Evolutionary conservation across 1,140 invertebrate species (phyloP).

Genomic region (Aphis gossypii): DNA sequence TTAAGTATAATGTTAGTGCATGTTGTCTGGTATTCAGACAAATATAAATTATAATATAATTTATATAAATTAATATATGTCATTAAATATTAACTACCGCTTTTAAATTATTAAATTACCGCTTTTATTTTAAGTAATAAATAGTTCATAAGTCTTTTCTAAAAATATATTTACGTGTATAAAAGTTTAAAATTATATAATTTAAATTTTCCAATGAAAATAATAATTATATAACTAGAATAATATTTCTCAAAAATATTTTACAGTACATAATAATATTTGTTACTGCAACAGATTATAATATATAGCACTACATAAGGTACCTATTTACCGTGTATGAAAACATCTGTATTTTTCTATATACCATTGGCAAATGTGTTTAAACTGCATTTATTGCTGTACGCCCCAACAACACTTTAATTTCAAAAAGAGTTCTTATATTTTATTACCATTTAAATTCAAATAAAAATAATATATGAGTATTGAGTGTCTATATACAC

Average conservation of each 20-base stretch:
- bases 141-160: not conserved
- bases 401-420: not conserved
- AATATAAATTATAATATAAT: too few species aligned
- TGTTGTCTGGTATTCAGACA: not conserved
- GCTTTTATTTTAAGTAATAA: not conserved
- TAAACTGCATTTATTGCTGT: not conserved
- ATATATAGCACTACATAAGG: not conserved
- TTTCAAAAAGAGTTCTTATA: conserved; percentile 10
- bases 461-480: not conserved
- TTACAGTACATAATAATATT: not conserved
- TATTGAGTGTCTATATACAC: too few species aligned
- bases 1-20: not conserved
- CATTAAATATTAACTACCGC: not conserved
- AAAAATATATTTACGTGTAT: not conserved
- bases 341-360: conserved; percentile 43
- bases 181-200: not conserved
- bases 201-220: not conserved
- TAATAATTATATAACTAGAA: not conserved
- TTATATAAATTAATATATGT: not conserved
- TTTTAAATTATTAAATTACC: not conserved
- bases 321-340: conserved; percentile 35
- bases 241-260: conserved; percentile 8
- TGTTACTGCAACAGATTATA: not conserved
- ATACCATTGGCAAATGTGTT: conserved; percentile 10
- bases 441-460: conserved; percentile 9